phyloP scores from a whole-genome alignment of 2,888 invertebrate genomes.

The Lasioglossum marginatum region DNA sequence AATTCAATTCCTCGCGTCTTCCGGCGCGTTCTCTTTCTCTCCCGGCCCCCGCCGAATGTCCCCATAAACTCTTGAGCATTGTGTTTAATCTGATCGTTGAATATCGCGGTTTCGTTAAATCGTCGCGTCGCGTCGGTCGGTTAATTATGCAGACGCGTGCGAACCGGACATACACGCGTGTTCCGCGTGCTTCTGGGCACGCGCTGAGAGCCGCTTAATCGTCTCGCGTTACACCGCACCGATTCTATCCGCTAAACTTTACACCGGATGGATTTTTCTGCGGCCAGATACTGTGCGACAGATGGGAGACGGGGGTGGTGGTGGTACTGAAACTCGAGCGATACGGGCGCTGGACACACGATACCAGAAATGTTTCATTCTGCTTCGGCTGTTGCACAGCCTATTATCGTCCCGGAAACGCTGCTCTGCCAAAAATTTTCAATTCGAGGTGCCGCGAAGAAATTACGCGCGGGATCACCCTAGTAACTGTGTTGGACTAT shows the following conservation, averaged over 20 bases:
- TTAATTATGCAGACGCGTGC: constrained; percentile 16
- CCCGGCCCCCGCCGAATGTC: background rate
- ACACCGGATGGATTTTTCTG: constrained; percentile 1
- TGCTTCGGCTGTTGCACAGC: background rate
- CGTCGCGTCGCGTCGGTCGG: background rate
- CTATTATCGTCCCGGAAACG: background rate
- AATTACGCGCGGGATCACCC: background rate
- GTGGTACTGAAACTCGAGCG: constrained; percentile 5
- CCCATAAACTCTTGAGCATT: background rate
- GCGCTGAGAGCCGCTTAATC: constrained; percentile 17
- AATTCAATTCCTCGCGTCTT: background rate
- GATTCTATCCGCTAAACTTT: constrained; percentile 11
- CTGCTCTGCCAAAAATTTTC: background rate
- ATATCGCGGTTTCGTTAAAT: background rate
- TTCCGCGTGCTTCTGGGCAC: constrained; percentile 25
- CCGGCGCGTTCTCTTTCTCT: background rate
- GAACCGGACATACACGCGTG: background rate
- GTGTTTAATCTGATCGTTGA: background rate
- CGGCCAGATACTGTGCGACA: background rate
- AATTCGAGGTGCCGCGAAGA: background rate
- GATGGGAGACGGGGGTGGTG: background rate
- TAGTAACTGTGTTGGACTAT: background rate
- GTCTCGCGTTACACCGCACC: constrained; percentile 16
- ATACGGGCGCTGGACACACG: background rate
- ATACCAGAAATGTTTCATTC: constrained; percentile 5